phyloP scores from a whole-genome alignment of 2,888 invertebrate genomes.

The Cephus rjabovi region DNA sequence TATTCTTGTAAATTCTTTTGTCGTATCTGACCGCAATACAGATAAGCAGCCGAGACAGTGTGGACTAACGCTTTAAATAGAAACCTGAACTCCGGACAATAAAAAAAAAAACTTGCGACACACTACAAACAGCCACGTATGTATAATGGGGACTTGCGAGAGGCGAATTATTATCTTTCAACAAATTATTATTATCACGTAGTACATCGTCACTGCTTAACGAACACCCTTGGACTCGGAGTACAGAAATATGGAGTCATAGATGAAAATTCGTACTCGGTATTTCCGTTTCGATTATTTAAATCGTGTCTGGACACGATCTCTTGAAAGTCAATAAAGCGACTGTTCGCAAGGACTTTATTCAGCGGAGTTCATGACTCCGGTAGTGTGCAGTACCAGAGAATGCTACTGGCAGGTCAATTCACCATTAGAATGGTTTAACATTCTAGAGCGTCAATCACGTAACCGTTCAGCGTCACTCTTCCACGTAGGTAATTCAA shows the following conservation, averaged over 20 bases:
- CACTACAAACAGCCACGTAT: not conserved
- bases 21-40: not conserved
- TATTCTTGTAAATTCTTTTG: not conserved
- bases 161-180: not conserved
- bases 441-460: not conserved
- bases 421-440: not conserved
- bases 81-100: not conserved
- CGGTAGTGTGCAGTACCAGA: not conserved
- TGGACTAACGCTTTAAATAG: not conserved
- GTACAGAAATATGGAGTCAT: not conserved
- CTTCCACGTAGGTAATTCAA: not conserved
- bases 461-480: not conserved
- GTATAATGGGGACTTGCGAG: not conserved
- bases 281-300: not conserved
- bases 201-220: not conserved
- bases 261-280: not conserved
- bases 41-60: not conserved
- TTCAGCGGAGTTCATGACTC: not conserved
- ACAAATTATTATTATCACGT: not conserved
- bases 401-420: not conserved
- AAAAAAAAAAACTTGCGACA: too few relatives aligned
- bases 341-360: not conserved
- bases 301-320: not conserved
- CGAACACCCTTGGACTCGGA: not conserved
- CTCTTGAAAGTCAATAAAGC: not conserved